Percentiles rank a stretch among this genome's conserved stretches.
Evolutionary conservation across 37 sponge, comb jelly and placozoan genomes (phyloP).

Genomic region (Axinella damicornis): DNA sequence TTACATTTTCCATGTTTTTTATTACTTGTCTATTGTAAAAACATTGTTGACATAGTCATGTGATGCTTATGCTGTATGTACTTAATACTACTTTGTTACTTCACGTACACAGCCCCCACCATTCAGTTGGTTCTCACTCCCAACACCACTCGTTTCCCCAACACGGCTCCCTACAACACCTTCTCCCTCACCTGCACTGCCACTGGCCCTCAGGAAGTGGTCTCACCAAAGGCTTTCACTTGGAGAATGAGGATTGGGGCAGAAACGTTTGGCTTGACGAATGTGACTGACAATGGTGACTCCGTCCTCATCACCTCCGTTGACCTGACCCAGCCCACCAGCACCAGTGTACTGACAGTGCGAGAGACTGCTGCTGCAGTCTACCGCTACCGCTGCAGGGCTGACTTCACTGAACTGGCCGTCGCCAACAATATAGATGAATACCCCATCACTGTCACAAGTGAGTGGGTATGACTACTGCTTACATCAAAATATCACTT

Average conservation of each 20-base stretch:
- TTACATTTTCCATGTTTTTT: too few relatives aligned
- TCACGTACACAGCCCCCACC: too few relatives aligned
- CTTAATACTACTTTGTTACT: too few relatives aligned
- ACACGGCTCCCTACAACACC: slow-evolving; percentile 27
- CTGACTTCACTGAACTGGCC: not conserved
- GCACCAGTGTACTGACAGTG: not conserved
- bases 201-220: not conserved
- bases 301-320: not conserved
- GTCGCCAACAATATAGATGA: not conserved
- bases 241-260: not conserved
- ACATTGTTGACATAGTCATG: too few relatives aligned
- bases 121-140: too few relatives aligned
- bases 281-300: not conserved
- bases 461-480: not conserved
- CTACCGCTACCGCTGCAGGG: not conserved
- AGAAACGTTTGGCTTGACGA: too few relatives aligned
- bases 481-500: not conserved
- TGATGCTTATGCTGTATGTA: too few relatives aligned
- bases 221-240: not conserved
- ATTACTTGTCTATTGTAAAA: too few relatives aligned
- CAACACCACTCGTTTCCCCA: too few relatives aligned
- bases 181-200: slow-evolving; percentile 22
- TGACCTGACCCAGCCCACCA: not conserved
- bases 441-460: not conserved
- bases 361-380: not conserved